Evolutionary conservation across 1,140 invertebrate genomes (phyloP), one percentile per base, ranked within the genome.

Genomic region (Limonius californicus): DNA sequence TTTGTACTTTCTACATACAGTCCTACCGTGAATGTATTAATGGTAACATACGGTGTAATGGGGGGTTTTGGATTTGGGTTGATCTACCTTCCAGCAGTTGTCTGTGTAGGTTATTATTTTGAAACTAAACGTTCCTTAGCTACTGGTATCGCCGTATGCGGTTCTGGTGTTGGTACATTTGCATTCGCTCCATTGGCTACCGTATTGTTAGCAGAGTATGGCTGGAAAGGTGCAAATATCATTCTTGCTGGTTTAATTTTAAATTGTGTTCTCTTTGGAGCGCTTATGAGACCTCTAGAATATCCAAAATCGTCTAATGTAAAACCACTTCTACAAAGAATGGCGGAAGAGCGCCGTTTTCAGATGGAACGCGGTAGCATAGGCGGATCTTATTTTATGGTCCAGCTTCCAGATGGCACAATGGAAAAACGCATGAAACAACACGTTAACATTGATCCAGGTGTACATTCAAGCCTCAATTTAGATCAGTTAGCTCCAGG

Each of bases 61-160:
- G 95, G 94, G 81, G 95, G 95, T 64, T 87, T 97, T 65, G 95
- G 95, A 12, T 98, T 99, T 74, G 96, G 96, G 56, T 85, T 99
- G 78, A 97, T 99, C 73, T 99, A 99, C 79, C 82, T 99, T 14
- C 97, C 97, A 0, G 94, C 96, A 0, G 96, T 99, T 42, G 96
- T 99, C 8, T 94, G 92, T 50, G 97, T 99, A 14, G 94, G 96
- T 21, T 98, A 97, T 78, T 99, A 99, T 80, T 99, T 99, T 79
- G 97, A 99, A 77, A 93, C 92, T 8, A 95, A 95, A 72, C 82
- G 97, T 64, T 98, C 96, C 1, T 76, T 99, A 57, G 97, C 97
- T n/a, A 99, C 96, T 0, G 97, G 97, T 8, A 96, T 99, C 32
- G 95, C 96, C 0, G 96, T 99, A 1, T 97, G 95, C 72, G 95